phyloP scores from a whole-genome alignment of 2,113 vertebrate genomes.

The Clarias magur region DNA sequence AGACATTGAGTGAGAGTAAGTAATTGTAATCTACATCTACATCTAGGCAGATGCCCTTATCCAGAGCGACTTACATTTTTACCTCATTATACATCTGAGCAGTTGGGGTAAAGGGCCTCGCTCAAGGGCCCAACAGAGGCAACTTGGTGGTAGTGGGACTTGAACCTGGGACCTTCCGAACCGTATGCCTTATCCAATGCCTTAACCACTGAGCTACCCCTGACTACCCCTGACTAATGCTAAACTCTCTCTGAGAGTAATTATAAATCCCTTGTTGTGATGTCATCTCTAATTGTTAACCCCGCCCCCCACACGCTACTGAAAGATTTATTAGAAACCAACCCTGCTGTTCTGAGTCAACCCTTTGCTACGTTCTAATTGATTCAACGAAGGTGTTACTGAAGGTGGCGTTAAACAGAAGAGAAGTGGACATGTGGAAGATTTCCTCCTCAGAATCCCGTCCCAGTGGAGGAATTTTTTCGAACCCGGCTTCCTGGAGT shows the following conservation, averaged over 20 bases:
- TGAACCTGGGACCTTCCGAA: too few relatives aligned
- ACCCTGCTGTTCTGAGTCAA: neutral
- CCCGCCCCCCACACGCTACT: neutral
- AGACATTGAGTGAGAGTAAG: neutral
- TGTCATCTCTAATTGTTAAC: neutral
- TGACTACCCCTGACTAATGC: too few relatives aligned
- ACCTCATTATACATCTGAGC: too few relatives aligned
- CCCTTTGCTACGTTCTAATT: neutral
- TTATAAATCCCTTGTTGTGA: neutral
- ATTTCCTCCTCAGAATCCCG: slow-evolving; percentile 63
- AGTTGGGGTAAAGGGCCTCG: too few relatives aligned
- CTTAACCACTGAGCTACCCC: too few relatives aligned
- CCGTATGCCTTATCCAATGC: too few relatives aligned
- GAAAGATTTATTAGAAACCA: neutral
- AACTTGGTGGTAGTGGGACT: too few relatives aligned
- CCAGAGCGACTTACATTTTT: too few relatives aligned
- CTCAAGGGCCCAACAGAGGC: too few relatives aligned
- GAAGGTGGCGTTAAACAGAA: neutral
- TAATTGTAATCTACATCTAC: neutral
- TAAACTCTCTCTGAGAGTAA: neutral
- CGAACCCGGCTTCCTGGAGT: slow-evolving; percentile 68
- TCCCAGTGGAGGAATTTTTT: slow-evolving; percentile 69
- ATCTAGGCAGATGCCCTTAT: too few relatives aligned
- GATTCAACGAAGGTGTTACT: neutral
- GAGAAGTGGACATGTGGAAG: neutral